Evolutionary conservation across 2,888 invertebrate genomes (phyloP).

Genomic region (Operophtera brumata): DNA sequence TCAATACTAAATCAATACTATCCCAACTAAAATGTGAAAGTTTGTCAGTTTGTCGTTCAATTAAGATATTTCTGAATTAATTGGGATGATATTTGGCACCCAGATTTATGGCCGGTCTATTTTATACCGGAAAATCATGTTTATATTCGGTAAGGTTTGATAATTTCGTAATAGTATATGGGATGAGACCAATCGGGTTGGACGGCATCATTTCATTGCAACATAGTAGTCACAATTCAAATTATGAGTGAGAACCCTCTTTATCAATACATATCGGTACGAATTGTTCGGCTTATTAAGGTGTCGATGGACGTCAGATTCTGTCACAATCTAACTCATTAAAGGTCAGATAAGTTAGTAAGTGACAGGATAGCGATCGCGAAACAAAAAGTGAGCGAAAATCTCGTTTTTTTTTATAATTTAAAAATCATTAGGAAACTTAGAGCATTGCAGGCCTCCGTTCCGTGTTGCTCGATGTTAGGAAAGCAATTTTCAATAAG

Average conservation of each 20-base stretch:
- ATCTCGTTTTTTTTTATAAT: no score
- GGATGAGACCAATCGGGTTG: slow-evolving; percentile 4
- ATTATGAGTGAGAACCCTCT: neutral
- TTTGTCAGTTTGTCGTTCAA: slow-evolving; percentile 19
- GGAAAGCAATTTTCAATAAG: no score
- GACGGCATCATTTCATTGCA: neutral
- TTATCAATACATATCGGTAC: slow-evolving; percentile 8
- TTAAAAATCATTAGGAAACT: no score
- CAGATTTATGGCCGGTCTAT: slow-evolving; percentile 13
- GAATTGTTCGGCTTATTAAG: slow-evolving; percentile 2
- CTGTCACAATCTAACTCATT: no score
- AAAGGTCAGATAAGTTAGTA: no score
- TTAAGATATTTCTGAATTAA: slow-evolving; percentile 17
- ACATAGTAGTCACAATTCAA: neutral
- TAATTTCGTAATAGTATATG: slow-evolving; percentile 17
- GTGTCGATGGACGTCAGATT: no score
- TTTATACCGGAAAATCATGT: slow-evolving; percentile 21
- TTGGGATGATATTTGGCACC: slow-evolving; percentile 25
- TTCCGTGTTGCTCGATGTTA: no score
- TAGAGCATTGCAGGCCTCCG: no score
- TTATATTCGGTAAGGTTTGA: slow-evolving; percentile 11
- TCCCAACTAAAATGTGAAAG: slow-evolving; percentile 26
- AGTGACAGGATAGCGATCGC: no score
- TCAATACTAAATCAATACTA: slow-evolving; percentile 18
- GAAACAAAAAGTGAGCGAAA: no score